phyloP scores from a whole-genome alignment of 1,140 invertebrate species.

The Ganaspis sp. region DNA sequence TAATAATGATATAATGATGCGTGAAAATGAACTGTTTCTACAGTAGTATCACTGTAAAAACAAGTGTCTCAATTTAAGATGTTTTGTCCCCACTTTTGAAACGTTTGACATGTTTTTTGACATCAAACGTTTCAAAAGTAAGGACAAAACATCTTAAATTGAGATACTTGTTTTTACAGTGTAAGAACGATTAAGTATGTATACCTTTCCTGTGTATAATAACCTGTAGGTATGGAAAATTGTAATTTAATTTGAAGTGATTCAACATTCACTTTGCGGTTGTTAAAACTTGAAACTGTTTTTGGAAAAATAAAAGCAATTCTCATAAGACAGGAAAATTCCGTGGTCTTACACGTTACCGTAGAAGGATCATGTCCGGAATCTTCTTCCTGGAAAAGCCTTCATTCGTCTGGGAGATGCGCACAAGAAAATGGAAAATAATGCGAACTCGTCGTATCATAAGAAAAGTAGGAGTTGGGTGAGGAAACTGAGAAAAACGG shows the following conservation, averaged over 20 bases:
- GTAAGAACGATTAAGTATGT: no score
- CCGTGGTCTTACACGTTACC: neutral
- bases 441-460: slow-evolving; percentile 51
- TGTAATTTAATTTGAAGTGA: neutral
- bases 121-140: no score
- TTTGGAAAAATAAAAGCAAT: neutral
- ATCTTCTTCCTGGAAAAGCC: slow-evolving; percentile 2
- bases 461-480: slow-evolving; percentile 31
- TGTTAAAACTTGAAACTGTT: neutral
- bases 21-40: no score
- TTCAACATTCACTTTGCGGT: neutral
- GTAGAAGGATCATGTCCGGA: neutral
- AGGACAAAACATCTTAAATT: no score
- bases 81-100: no score
- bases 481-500: slow-evolving; percentile 22
- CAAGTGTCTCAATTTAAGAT: no score
- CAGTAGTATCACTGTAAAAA: no score
- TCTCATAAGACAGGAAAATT: neutral
- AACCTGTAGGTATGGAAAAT: no score
- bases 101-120: no score
- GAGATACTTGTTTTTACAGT: no score
- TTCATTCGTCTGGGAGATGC: neutral
- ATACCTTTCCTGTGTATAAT: no score
- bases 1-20: no score
- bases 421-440: slow-evolving; percentile 66